These are phyloP conservation scores for Myodes glareolus DNA, from an alignment of 2,113 vertebrate genomes.

Conservation along the genomic window DNA sequence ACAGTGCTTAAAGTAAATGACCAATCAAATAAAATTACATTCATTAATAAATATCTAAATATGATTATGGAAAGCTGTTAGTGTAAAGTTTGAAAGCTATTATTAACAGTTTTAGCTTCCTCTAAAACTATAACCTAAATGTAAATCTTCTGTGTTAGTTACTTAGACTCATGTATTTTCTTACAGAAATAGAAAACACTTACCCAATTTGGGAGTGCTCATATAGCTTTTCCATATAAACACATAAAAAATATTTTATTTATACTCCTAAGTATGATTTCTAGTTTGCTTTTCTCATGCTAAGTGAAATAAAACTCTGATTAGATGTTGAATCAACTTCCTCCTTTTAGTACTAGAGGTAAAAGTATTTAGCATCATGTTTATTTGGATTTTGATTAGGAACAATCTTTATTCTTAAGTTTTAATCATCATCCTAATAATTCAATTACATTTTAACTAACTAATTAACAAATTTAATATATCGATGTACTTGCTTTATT, in stretches of 20 bases:
- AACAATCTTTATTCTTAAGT: neutral
- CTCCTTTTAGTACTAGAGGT: neutral
- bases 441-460: neutral
- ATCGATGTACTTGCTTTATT: neutral
- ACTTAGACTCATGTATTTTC: neutral
- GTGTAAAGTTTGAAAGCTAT: neutral
- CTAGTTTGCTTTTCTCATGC: neutral
- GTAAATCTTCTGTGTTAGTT: neutral
- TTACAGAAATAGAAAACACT: neutral
- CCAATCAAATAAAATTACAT: neutral
- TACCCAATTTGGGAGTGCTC: neutral
- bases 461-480: neutral
- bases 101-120: neutral
- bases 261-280: neutral
- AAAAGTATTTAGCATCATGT: neutral
- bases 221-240: neutral
- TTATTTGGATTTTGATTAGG: neutral
- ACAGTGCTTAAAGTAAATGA: neutral
- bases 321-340: neutral
- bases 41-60: neutral
- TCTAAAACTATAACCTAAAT: neutral
- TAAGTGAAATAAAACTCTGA: neutral
- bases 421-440: too few species aligned
- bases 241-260: neutral
- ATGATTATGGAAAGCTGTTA: neutral